Evolutionary conservation across 1,140 invertebrate genomes (phyloP), one percentile per base, ranked within the genome.

Genomic region (Anastatus disparis): DNA sequence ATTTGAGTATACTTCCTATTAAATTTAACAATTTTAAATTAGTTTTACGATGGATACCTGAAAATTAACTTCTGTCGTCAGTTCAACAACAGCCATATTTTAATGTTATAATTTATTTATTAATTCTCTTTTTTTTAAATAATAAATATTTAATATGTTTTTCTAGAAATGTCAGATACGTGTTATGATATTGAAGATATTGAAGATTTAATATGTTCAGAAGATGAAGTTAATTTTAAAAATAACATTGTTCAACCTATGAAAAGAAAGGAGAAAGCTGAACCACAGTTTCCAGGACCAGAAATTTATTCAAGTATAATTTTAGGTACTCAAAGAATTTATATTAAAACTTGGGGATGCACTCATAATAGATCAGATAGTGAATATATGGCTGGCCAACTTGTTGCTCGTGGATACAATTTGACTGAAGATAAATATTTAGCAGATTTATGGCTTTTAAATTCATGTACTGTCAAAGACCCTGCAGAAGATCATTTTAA

Each of bases 381-480:
- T 12, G 96, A 97, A 88, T 99, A 99, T 79, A 99, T 99, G 97
- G 95, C 95, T 40, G 97, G 97, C 0, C 91, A 97, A 72, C 83
- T 99, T 50, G 91, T 93, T 20, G 87, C 91, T 0, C 95, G 93
- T 82, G 97, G 97, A 0, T 98, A 97, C 82, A 90, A 88, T 69
- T 87, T 98, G 17, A 95, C 93, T 77, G 90, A 95, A 63, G 89
- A 95, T 61, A 94, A 95, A 85, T 83, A 89, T 29, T 85, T 89
- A 50, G 97, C 97, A 1, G 93, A 98, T 86, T 82, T 99, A 3
- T 99, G 97, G 97, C 82, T 99, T 12, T 87, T 99, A 0, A 99
- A 99, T 84, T 98, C 96, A 70, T 99, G 97, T 80, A 99, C 97
- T 6, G 97, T 99, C 0, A 99, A 99, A 84, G 98, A 90, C 85